Conservation (phyloP, 2,888 invertebrate genomes). For the Polydrusus tereticollis region DNA sequence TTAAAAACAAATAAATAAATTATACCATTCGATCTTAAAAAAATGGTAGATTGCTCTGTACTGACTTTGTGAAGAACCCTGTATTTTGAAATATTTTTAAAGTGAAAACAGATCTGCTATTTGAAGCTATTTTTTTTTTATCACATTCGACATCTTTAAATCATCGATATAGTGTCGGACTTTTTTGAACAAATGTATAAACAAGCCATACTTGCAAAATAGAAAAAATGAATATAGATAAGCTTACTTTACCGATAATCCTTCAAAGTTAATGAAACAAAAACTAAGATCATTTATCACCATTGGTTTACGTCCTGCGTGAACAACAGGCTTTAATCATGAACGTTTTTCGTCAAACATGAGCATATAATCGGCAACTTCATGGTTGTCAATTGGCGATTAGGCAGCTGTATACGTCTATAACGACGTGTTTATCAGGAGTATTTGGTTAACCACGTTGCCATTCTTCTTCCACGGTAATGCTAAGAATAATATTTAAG, state of each 20-base stretch:
- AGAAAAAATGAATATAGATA: neutral
- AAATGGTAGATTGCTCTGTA: too few species aligned
- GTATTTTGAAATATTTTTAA: too few species aligned
- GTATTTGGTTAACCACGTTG: constrained; percentile 4
- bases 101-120: too few species aligned
- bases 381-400: constrained; percentile 60
- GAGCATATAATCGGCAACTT: constrained; percentile 59
- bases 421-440: constrained; percentile 32
- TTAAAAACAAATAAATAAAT: too few species aligned
- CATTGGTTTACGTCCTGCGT: constrained; percentile 40
- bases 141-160: too few species aligned
- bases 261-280: neutral
- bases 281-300: constrained; percentile 39
- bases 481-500: too few species aligned
- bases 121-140: too few species aligned
- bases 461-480: too few species aligned
- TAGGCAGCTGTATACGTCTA: constrained; percentile 51
- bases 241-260: neutral
- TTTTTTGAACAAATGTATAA: too few species aligned
- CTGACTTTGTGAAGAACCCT: too few species aligned
- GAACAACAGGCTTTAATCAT: constrained; percentile 45
- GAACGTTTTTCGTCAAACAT: constrained; percentile 53
- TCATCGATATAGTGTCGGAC: too few species aligned
- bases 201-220: neutral
- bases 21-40: too few species aligned